A percentile compares a stretch with the other conserved stretches of the same genome.
phyloP scores from a whole-genome alignment of 2,797 vertebrate species.

The Tenualosa ilisha region DNA sequence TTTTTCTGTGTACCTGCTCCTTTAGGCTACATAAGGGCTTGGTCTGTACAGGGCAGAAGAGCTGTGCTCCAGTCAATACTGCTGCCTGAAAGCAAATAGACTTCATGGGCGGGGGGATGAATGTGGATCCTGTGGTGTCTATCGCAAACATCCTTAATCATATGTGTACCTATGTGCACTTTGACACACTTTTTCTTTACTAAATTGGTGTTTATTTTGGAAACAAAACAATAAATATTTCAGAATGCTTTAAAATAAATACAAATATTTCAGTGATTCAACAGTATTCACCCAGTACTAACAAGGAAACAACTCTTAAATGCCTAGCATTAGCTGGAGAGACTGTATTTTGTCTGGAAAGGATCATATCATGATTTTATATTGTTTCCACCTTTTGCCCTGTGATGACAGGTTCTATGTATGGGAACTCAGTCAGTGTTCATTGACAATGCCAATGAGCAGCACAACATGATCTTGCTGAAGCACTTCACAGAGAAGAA shows the following conservation, averaged over 20 bases:
- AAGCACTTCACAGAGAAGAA: slow-evolving; percentile 98
- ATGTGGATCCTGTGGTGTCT: not conserved
- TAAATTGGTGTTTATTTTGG: not conserved
- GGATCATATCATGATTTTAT: not conserved
- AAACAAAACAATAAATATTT: no score
- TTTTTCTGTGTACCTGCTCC: not conserved
- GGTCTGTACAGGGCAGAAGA: no score
- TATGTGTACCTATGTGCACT: not conserved
- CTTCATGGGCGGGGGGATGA: not conserved
- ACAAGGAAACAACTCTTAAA: not conserved
- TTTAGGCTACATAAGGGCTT: not conserved
- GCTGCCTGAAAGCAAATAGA: not conserved
- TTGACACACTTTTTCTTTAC: not conserved
- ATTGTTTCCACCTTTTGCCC: not conserved
- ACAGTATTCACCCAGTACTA: not conserved
- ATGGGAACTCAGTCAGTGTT: slow-evolving; percentile 94
- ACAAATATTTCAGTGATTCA: not conserved
- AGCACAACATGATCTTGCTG: slow-evolving; percentile 90
- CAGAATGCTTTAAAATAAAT: no score
- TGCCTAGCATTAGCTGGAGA: not conserved
- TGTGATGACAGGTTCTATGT: slow-evolving; percentile 84
- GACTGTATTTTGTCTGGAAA: not conserved
- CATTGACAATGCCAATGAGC: slow-evolving; percentile 93
- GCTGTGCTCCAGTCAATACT: not conserved
- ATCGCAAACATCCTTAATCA: not conserved